phyloP scores from a whole-genome alignment of 2,888 invertebrate species.

The Calliscelio sp. region DNA sequence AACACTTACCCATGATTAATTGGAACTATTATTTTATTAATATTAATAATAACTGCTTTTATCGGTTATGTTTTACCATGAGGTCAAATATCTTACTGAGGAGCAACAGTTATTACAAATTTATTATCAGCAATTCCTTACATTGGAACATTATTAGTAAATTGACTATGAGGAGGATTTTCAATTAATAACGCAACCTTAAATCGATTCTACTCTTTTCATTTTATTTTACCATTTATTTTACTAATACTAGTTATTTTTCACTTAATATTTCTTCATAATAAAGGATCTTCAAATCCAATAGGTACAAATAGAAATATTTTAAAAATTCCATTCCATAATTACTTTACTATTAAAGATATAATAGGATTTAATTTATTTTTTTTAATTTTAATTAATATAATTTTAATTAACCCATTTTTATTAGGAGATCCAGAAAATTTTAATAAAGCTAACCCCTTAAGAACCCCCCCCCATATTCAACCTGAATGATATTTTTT shows the following conservation, averaged over 20 bases:
- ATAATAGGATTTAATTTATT: slow-evolving; percentile 88
- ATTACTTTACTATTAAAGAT: slow-evolving; percentile 90
- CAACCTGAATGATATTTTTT: slow-evolving; percentile 95
- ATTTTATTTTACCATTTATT: slow-evolving; percentile 91
- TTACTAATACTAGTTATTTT: slow-evolving; percentile 88
- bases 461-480: slow-evolving; percentile 91
- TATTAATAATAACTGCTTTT: slow-evolving; percentile 91
- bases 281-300: slow-evolving; percentile 90
- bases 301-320: slow-evolving; percentile 89
- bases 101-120: slow-evolving; percentile 93
- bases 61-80: slow-evolving; percentile 92
- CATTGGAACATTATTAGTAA: slow-evolving; percentile 88
- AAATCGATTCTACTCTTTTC: slow-evolving; percentile 92
- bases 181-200: slow-evolving; percentile 91
- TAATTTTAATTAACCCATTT: slow-evolving; percentile 88
- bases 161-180: slow-evolving; percentile 92
- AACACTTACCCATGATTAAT: slow-evolving; percentile 88
- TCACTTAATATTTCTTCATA: slow-evolving; percentile 89
- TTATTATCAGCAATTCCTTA: slow-evolving; percentile 91
- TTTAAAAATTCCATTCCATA: slow-evolving; percentile 90
- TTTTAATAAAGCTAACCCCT: slow-evolving; percentile 90
- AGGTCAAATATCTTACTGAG: slow-evolving; percentile 94
- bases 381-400: slow-evolving; percentile 86
- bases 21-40: slow-evolving; percentile 89
- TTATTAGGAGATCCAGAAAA: slow-evolving; percentile 91